Percentiles rank a stretch among this genome's conserved stretches.
These are phyloP conservation scores for Sebastes iracundus DNA, from an alignment of 2,797 vertebrate species.

Conservation along the genomic window DNA sequence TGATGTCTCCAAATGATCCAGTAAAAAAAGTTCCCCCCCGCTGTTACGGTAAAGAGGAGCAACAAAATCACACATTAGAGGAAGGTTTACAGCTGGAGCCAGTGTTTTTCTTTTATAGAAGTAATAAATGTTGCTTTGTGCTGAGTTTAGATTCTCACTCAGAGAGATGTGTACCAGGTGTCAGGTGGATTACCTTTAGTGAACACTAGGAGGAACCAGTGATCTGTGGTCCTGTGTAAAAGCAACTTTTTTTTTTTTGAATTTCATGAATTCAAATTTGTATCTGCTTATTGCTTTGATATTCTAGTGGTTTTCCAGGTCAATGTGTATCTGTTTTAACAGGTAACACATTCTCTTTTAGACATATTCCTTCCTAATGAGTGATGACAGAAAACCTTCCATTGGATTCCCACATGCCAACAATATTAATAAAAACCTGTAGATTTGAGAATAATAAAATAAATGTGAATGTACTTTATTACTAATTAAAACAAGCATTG, in stretches of 20 bases:
- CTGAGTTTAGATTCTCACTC: slow-evolving; percentile 17
- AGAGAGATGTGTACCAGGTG: background rate
- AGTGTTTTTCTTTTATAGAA: slow-evolving; percentile 46
- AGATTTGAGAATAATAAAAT: background rate
- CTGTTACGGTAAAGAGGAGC: slow-evolving; percentile 66
- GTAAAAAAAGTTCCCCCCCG: slow-evolving; percentile 56
- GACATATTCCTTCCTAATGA: background rate
- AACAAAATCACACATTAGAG: slow-evolving; percentile 55
- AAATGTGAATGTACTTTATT: background rate
- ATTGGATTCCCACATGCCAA: background rate
- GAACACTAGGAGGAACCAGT: slow-evolving; percentile 74
- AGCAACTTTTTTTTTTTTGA: background rate
- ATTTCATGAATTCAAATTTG: background rate
- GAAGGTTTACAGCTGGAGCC: slow-evolving; percentile 52
- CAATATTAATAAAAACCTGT: background rate
- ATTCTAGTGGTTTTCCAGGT: background rate
- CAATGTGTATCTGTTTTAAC: background rate
- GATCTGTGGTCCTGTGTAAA: background rate
- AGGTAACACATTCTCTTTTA: background rate
- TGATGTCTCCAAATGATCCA: slow-evolving; percentile 74
- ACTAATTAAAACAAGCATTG: background rate
- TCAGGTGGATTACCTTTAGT: background rate
- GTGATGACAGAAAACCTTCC: background rate
- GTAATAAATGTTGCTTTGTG: slow-evolving; percentile 62
- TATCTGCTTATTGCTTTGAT: background rate